Percentiles rank a stretch among this genome's conserved stretches.
Conservation (phyloP, 2,797 vertebrate genomes). For the Diceros bicornis region DNA sequence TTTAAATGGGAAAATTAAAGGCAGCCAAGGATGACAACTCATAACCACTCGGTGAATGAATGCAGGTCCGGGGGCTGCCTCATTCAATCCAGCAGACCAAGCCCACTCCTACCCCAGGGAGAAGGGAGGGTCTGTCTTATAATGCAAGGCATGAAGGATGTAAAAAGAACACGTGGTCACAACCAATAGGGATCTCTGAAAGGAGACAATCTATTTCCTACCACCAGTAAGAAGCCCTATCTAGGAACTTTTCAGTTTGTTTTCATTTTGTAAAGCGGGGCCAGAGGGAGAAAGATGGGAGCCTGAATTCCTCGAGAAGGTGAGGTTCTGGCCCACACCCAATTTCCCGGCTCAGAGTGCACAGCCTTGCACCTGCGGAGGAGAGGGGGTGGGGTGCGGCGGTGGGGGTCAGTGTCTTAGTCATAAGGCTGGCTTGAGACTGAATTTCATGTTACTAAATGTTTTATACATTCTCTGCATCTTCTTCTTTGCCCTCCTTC, state of each 20-base stretch:
- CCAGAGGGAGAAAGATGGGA: neutral
- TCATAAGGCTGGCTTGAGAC: neutral
- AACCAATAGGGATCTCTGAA: neutral
- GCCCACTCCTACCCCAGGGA: neutral
- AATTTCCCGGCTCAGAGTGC: neutral
- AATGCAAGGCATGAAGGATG: neutral
- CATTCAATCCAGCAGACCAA: neutral
- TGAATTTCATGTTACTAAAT: neutral
- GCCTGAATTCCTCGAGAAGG: neutral
- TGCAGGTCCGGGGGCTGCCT: rapidly evolving
- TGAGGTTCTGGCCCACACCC: no score
- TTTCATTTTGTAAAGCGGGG: neutral
- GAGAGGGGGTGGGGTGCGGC: no score
- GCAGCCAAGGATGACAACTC: neutral
- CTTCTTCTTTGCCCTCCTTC: neutral
- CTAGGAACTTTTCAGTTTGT: neutral
- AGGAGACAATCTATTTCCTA: neutral
- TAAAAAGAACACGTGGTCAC: neutral
- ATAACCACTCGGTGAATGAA: neutral
- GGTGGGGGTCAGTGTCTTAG: neutral
- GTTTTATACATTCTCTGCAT: neutral
- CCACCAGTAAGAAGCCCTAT: neutral
- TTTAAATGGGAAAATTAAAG: conserved; percentile 29
- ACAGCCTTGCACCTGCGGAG: rapidly evolving
- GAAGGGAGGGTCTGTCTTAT: neutral